Base-by-base conservation (phyloP, 2,888 invertebrate species). In the Epistrophe eligans region DNA sequence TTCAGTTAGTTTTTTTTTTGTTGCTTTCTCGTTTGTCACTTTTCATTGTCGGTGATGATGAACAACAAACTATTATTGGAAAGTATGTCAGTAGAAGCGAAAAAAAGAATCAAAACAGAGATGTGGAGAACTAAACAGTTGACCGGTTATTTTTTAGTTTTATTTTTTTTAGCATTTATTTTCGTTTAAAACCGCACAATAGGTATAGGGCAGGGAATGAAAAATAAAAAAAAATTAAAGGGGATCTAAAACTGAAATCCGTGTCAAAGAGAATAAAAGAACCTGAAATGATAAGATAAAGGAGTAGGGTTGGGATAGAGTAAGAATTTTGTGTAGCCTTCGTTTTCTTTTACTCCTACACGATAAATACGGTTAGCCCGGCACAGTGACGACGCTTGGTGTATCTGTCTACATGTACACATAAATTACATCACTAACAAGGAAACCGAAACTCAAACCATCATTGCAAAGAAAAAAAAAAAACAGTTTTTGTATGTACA, bases 341-440 rank as follows among this genome's bases (percentile, higher is more conserved):
- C 17, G 52, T 40, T 52, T 52, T 70, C 10, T 55, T 55, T 70
- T 40, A 32, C 52, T 55, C 40, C 70, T 70, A 70, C 70, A 55
- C 55, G 67, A 15, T 67, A 35, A 11, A 50, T 35, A 17, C 8
- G 38, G 4, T 52, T 35, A 11, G 40, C 70, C 55, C 70, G 70
- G 70, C 70, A 70, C 38, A 40, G 55, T 55, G 70, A 40, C 70
- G 40, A 43, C 60, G 40, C 45, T 40, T 7, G 43, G 24, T 57
- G 50, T 38, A 73, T 45, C 62, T 45, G 45, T 50, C 66, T 70
- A 24, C 52, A 52, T 67, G 55, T 70, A 70, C 83, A 74, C 66
- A 79, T 17, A 80, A 83, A 83, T 87, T 87, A 87, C 87, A 87
- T 87, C 87, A 87, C 87, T 79, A 62, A 82, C 71, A 77, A 64